Evolutionary conservation across 2,113 vertebrate genomes (phyloP).

Genomic region (Neogobius melanostomus): DNA sequence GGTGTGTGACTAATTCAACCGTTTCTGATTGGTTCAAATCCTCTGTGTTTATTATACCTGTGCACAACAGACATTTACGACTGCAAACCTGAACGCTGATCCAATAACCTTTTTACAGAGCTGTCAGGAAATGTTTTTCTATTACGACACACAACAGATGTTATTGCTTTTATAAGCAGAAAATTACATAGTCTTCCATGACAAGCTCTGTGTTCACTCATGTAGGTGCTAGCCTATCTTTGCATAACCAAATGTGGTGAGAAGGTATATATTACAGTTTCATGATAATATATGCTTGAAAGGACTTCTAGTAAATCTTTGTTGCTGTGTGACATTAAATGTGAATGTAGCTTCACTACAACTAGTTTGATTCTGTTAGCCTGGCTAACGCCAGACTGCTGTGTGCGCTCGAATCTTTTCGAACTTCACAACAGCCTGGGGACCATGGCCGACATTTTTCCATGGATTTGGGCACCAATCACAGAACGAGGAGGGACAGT

Average conservation of each 20-base stretch:
- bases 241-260: constrained; percentile 5
- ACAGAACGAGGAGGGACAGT: too few species aligned
- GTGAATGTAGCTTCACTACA: neutral
- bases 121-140: neutral
- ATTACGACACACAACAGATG: neutral
- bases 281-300: neutral
- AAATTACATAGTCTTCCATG: neutral
- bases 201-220: constrained; percentile 11
- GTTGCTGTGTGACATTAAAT: too few species aligned
- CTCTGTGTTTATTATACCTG: neutral
- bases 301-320: neutral
- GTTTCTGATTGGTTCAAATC: neutral
- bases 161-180: neutral
- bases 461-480: too few species aligned
- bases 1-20: neutral
- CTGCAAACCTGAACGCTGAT: neutral
- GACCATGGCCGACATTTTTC: too few species aligned
- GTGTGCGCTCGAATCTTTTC: too few species aligned
- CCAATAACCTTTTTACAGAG: neutral
- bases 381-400: too few species aligned
- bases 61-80: neutral
- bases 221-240: constrained; percentile 21
- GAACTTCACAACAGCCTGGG: too few species aligned
- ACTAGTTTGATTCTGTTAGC: too few species aligned
- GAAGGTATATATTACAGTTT: constrained; percentile 28